Base-by-base conservation (phyloP, 2,888 invertebrate species). In the Argyra leucocephala region DNA sequence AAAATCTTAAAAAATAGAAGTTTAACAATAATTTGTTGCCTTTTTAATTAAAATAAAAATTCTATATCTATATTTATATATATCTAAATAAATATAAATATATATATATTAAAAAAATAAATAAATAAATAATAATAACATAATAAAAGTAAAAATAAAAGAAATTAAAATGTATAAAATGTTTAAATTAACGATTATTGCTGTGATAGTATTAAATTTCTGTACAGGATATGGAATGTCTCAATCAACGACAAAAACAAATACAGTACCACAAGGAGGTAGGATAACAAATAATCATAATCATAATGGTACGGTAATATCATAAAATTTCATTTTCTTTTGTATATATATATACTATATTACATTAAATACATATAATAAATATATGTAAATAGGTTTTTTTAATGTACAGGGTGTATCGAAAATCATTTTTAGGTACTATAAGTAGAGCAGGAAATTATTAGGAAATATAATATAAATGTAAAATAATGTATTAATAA, bases 181-280 rank as follows among this genome's bases (percentile, higher is more conserved):
- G 78, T 75, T 75, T 70, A 77, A 75, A 67, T 75, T 74, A 73
- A 69, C 75, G 36, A 69, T 76, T 67, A 72, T 76, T 69, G 73
- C 78, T 76, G 76, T 78, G 76, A 77, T 79, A 76, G 72, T 72
- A 71, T 69, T 78, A 71, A 77, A 77, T 70, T 69, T 79, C 71
- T 69, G 76, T 59, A 74, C 75, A 74, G 73, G 74, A 65, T 72
- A 74, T 61, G 69, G 74, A 66, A 76, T 75, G 22, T 69, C 75
- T 67, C 76, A 77, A 37, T 72, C 71, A 62, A n/a, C n/a, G n/a
- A 73, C 72, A 65, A 72, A 73, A 61, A 63, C 70, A 60, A 36
- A 66, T 22, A 57, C 73, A 72, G 71, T 73, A 36, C 12, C 77
- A 70, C 70, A 73, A 57, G 72, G 76, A 73, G 78, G 78, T 78